phyloP scores from a whole-genome alignment of 2,113 vertebrate genomes.

The Xyliphius kryptos region DNA sequence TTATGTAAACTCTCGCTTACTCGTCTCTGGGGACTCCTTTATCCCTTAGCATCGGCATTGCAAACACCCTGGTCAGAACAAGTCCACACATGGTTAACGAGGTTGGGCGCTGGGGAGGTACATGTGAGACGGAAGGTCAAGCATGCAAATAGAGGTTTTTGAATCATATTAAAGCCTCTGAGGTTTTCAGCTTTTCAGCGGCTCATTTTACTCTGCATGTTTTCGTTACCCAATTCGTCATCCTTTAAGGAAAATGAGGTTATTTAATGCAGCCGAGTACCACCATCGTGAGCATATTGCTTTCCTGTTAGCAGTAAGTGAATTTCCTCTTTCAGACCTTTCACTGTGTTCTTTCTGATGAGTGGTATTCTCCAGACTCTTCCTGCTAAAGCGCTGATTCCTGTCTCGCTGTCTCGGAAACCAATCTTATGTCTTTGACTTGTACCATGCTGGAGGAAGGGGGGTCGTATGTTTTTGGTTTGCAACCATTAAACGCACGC shows the following conservation, averaged over 20 bases:
- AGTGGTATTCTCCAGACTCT: neutral
- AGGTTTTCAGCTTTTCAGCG: neutral
- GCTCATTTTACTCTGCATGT: conserved; percentile 12
- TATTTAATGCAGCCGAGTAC: conserved; percentile 1
- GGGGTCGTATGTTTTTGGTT: neutral
- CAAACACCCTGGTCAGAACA: conserved; percentile 36
- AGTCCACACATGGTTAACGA: conserved; percentile 13
- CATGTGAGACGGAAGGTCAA: neutral
- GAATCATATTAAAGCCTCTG: conserved; percentile 1
- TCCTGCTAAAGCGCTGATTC: neutral
- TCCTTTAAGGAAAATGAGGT: conserved; percentile 5
- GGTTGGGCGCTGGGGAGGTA: neutral
- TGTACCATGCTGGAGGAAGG: neutral
- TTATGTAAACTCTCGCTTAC: conserved; percentile 40
- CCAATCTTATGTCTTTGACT: neutral
- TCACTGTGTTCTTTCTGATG: neutral
- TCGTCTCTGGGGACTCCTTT: conserved; percentile 35
- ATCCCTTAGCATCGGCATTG: conserved; percentile 22
- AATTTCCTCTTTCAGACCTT: conserved; percentile 12
- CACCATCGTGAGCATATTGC: neutral
- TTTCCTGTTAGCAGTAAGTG: conserved; percentile 7
- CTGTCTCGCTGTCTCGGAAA: neutral
- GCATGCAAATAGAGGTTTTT: conserved; percentile 3
- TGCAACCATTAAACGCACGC: neutral
- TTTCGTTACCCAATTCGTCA: conserved; percentile 3